A percentile compares a stretch with the other conserved stretches of the same genome.
phyloP scores from a whole-genome alignment of 2,797 vertebrate genomes.

The Danio tinwini region DNA sequence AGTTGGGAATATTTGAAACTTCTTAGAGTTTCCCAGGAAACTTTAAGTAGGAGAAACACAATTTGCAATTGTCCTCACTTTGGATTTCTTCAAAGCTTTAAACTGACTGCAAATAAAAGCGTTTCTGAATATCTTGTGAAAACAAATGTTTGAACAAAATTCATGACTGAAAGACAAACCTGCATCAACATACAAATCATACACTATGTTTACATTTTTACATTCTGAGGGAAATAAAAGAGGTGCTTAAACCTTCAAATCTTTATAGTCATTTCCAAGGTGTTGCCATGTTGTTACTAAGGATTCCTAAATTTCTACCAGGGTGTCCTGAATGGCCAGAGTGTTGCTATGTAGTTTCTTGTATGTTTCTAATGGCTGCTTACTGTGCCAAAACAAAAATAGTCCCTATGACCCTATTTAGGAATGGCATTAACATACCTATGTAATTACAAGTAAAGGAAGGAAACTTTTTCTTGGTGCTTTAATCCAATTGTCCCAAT shows the following conservation, averaged over 20 bases:
- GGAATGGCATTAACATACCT: no score
- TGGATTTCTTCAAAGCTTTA: neutral
- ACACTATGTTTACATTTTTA: neutral
- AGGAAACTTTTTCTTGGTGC: no score
- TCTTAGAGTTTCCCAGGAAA: neutral
- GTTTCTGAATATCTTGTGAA: neutral
- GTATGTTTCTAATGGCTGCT: no score
- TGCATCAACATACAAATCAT: neutral
- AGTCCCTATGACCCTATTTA: neutral
- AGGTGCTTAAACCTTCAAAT: neutral
- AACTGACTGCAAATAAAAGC: neutral
- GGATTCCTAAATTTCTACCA: neutral
- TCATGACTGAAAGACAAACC: neutral
- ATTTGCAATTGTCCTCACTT: neutral
- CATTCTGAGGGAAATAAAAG: neutral
- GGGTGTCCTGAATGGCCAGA: neutral
- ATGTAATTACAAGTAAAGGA: no score
- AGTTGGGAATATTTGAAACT: neutral
- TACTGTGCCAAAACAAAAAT: neutral
- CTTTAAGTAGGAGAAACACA: conserved; percentile 2
- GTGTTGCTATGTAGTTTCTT: neutral
- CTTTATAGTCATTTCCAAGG: neutral
- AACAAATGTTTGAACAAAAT: neutral
- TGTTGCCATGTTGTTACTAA: neutral
- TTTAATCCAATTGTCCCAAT: no score